A percentile compares a stretch with the other conserved stretches of the same genome.
phyloP scores from a whole-genome alignment of 2,888 invertebrate genomes.

The Rotaria socialis region DNA sequence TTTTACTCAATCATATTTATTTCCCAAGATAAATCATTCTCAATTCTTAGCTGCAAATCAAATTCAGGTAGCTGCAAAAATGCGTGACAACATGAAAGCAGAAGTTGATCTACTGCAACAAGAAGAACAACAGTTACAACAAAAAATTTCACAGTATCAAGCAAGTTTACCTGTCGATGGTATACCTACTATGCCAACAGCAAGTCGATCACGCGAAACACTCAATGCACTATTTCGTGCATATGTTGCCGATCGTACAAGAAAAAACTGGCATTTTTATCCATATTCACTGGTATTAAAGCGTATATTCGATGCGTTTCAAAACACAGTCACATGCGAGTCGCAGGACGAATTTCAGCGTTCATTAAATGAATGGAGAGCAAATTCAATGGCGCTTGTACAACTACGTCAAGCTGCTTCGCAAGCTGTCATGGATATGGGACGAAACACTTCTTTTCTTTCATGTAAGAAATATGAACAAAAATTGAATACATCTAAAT shows the following conservation, averaged over 20 bases:
- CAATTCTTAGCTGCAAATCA: constrained; percentile 69
- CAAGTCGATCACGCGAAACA: constrained; percentile 38
- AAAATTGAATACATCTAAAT: too few relatives aligned
- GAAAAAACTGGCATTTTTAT: constrained; percentile 96
- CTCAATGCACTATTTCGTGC: constrained; percentile 72
- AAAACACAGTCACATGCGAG: constrained; percentile 81
- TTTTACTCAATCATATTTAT: not conserved
- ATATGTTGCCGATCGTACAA: constrained; percentile 78
- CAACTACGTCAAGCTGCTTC: constrained; percentile 68
- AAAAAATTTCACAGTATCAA: constrained; percentile 88
- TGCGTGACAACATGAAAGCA: constrained; percentile 78
- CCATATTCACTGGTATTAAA: constrained; percentile 87
- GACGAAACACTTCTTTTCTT: not conserved
- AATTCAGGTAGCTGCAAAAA: constrained; percentile 78
- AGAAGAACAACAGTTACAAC: constrained; percentile 76
- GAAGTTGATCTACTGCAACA: constrained; percentile 80
- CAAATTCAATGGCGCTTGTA: constrained; percentile 89
- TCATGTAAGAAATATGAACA: not conserved
- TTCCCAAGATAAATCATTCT: not conserved
- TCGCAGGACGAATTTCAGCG: constrained; percentile 84
- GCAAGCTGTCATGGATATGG: not conserved
- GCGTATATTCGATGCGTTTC: constrained; percentile 82
- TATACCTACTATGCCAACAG: constrained; percentile 72
- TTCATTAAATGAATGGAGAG: constrained; percentile 85
- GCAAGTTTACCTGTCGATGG: constrained; percentile 89